A percentile compares a stretch with the other conserved stretches of the same genome.
Conservation (phyloP, 1,140 invertebrate species). For the Rhizoglyphus robini region DNA sequence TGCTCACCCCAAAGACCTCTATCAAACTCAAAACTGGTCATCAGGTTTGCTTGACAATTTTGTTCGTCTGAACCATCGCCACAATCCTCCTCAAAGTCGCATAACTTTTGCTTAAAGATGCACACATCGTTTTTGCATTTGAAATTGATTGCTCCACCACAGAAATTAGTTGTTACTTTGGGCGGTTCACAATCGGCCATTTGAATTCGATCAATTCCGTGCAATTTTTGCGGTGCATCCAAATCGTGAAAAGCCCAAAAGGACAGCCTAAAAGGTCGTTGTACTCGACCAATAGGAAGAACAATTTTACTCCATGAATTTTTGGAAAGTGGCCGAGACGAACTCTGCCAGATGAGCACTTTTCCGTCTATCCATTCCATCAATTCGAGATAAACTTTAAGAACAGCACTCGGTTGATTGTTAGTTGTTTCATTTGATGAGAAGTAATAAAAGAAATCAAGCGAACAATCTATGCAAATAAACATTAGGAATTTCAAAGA, state of each 20-base stretch:
- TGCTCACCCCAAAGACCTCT: not conserved
- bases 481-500: no score
- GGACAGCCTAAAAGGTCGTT: not conserved
- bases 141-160: not conserved
- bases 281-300: not conserved
- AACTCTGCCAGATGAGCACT: not conserved
- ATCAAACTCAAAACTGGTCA: not conserved
- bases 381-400: not conserved
- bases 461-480: not conserved
- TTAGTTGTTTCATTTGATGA: not conserved
- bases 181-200: not conserved
- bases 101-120: not conserved
- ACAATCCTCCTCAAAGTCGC: slow-evolving; percentile 31
- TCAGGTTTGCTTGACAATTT: slow-evolving; percentile 22
- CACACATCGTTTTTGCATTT: slow-evolving; percentile 1
- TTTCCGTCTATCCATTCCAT: not conserved
- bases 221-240: not conserved
- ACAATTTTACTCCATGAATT: not conserved
- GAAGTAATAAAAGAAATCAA: not conserved
- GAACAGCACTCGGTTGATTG: not conserved
- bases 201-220: not conserved
- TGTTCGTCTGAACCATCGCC: slow-evolving; percentile 34
- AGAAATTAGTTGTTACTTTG: not conserved
- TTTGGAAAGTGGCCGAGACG: not conserved
- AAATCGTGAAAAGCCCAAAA: not conserved